A percentile compares a stretch with the other conserved stretches of the same genome.
phyloP scores from a whole-genome alignment of 2,888 invertebrate species.

The Eretmocerus hayati region DNA sequence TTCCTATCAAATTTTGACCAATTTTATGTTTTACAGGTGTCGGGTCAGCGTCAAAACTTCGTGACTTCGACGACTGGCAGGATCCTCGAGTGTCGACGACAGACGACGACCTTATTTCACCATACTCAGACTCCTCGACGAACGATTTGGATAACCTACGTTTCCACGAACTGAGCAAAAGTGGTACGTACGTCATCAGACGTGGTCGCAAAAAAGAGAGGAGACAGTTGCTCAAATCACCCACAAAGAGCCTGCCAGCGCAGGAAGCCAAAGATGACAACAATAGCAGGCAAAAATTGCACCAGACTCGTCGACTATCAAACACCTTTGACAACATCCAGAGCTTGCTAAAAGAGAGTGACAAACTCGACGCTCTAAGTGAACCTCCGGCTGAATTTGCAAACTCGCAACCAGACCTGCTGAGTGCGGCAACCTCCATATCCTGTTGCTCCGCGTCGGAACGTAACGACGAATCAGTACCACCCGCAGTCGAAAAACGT shows the following conservation, averaged over 20 bases:
- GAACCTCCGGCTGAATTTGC: slow-evolving; percentile 54
- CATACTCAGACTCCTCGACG: slow-evolving; percentile 58
- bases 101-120: slow-evolving; percentile 62
- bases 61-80: slow-evolving; percentile 69
- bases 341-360: slow-evolving; percentile 65
- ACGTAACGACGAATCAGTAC: too few species aligned
- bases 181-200: slow-evolving; percentile 76
- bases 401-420: slow-evolving; percentile 55
- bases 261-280: slow-evolving; percentile 48
- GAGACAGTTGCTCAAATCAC: slow-evolving; percentile 57
- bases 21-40: slow-evolving; percentile 52
- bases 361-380: slow-evolving; percentile 50
- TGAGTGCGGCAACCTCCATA: slow-evolving; percentile 58
- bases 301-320: slow-evolving; percentile 57
- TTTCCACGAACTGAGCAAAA: slow-evolving; percentile 51
- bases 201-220: slow-evolving; percentile 62
- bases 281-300: slow-evolving; percentile 33
- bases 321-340: slow-evolving; percentile 73
- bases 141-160: slow-evolving; percentile 43
- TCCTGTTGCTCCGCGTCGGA: not conserved
- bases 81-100: slow-evolving; percentile 64
- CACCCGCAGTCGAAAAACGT: slow-evolving; percentile 3
- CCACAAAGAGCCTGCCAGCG: slow-evolving; percentile 50
- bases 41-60: slow-evolving; percentile 64
- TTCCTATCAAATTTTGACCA: not conserved